Percentiles rank a stretch among this genome's conserved stretches.
Conservation (phyloP, 2,113 vertebrate genomes). For the Colius striatus region DNA sequence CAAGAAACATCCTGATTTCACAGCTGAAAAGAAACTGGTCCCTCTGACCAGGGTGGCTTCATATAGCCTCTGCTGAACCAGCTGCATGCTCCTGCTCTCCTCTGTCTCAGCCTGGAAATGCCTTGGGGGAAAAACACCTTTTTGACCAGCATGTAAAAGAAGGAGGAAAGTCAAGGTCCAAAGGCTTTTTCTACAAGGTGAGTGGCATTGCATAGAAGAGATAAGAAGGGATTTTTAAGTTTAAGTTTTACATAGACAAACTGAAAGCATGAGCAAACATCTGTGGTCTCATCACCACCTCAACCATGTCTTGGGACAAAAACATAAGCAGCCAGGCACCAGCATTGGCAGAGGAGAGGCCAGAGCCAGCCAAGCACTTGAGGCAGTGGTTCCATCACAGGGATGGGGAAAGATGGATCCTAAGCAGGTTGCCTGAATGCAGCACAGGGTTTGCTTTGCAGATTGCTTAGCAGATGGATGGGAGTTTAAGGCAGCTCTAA, state of each 20-base stretch:
- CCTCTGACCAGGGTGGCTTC: background rate
- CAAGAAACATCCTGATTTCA: background rate
- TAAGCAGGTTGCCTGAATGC: background rate
- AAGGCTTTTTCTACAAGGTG: background rate
- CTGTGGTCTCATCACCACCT: background rate
- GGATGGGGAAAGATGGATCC: background rate
- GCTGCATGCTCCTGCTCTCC: background rate
- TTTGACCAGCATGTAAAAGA: background rate
- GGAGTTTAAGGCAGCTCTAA: background rate
- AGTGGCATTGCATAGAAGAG: background rate
- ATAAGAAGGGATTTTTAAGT: background rate
- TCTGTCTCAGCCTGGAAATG: background rate
- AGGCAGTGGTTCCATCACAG: background rate
- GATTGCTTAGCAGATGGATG: background rate
- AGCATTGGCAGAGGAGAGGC: background rate
- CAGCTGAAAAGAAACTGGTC: background rate
- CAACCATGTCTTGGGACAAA: no score
- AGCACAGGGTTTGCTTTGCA: background rate
- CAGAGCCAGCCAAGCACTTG: background rate
- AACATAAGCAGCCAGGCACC: background rate
- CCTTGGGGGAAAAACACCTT: background rate
- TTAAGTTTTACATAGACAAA: background rate
- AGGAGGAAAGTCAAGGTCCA: background rate
- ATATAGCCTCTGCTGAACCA: fast-evolving
- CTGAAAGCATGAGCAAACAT: background rate